Conservation (phyloP, 2,113 vertebrate species). For the Aplodontia rufa region DNA sequence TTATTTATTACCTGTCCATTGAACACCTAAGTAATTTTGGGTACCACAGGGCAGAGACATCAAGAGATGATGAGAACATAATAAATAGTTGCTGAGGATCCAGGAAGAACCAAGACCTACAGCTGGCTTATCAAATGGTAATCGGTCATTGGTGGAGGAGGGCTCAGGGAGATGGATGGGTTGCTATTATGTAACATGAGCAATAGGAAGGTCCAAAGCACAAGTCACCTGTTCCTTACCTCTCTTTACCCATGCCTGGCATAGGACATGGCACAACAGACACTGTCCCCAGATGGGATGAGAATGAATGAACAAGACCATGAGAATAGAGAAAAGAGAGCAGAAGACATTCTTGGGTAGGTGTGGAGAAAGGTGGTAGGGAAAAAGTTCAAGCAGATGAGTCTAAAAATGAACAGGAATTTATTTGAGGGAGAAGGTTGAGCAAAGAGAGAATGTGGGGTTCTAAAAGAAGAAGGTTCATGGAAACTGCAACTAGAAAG, state of each 20-base stretch:
- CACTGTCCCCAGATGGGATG: not conserved
- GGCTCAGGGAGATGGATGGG: not conserved
- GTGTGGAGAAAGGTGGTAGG: not conserved
- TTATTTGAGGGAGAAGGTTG: not conserved
- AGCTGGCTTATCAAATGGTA: not conserved
- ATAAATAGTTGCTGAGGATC: not conserved
- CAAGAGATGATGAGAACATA: not conserved
- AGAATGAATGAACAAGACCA: not conserved
- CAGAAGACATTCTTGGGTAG: not conserved
- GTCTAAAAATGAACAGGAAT: not conserved
- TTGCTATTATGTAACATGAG: not conserved
- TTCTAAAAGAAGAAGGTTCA: not conserved
- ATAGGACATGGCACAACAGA: not conserved
- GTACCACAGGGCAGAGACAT: not conserved
- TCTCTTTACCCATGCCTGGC: not conserved
- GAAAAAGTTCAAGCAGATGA: not conserved
- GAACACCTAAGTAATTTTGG: not conserved
- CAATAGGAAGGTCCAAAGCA: not conserved
- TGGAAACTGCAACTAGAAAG: not conserved
- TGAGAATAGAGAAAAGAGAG: not conserved
- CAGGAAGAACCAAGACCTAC: not conserved
- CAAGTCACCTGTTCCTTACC: not conserved
- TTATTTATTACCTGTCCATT: constrained; percentile 10
- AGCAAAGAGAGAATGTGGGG: not conserved
- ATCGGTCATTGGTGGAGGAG: not conserved